phyloP scores from a whole-genome alignment of 2,113 vertebrate genomes.

The Anolis sagrei region DNA sequence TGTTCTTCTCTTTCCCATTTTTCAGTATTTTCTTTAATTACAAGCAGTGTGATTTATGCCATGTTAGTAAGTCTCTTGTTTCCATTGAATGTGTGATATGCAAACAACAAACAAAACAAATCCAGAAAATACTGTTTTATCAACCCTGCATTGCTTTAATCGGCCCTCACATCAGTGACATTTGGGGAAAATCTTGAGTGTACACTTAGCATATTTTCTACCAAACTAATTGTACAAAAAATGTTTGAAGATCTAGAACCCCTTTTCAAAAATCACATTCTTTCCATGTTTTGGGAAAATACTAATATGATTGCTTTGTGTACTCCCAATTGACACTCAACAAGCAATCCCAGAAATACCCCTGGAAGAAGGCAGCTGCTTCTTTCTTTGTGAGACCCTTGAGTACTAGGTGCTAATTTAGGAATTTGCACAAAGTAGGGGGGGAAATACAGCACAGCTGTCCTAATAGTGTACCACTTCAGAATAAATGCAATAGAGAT shows the following conservation, averaged over 20 bases:
- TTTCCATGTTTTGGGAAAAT: not conserved
- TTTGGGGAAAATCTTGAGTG: not conserved
- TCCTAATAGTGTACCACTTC: not conserved
- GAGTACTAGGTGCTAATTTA: not conserved
- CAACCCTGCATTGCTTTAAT: not conserved
- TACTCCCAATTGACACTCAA: not conserved
- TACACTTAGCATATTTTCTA: not conserved
- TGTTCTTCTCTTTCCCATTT: not conserved
- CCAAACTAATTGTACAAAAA: not conserved
- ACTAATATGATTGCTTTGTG: not conserved
- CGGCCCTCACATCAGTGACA: constrained; percentile 33
- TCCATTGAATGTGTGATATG: constrained; percentile 34
- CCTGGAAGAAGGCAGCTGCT: not conserved
- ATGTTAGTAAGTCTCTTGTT: not conserved
- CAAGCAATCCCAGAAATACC: not conserved
- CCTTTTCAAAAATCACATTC: not conserved
- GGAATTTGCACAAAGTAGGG: not conserved
- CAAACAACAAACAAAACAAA: not conserved
- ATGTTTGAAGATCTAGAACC: not conserved
- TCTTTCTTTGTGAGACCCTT: not conserved
- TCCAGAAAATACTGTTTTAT: not conserved
- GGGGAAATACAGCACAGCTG: too few species aligned
- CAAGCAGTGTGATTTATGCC: constrained; percentile 7
- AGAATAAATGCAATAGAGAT: not conserved
- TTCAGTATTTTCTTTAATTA: constrained; percentile 37